Evolutionary conservation across 92 coral and sea anemone species (phyloP), one percentile per base, ranked within the genome.

Genomic region (Zoanthus sansibaricus): DNA sequence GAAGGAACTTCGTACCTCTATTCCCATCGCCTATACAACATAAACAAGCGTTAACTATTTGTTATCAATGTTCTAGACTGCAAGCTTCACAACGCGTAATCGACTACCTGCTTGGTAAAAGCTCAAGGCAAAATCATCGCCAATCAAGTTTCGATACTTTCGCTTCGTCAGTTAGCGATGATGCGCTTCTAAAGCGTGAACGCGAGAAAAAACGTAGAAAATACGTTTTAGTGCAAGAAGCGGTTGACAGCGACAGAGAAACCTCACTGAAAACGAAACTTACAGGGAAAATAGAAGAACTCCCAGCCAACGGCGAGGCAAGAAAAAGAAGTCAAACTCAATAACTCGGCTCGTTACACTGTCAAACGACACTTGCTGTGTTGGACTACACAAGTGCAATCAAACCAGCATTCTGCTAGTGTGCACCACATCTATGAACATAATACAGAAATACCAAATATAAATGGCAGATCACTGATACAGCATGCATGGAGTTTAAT

Each of bases 1-100:
- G 42, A 2, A 37, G 42, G 42, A 37, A 37, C 42, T 37, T 37
- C 4, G 42, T 4, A 1, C 42, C 42, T 37, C 42, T 37, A 2
- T 2, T 0, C 42, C 42, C 2, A 37, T 37, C 42, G 42, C 42
- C 42, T 37, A 37, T 37, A 37, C 42, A 37, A 37, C 0, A 2
- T 37, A 37, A 2, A 4, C 42, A 37, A 37, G 42, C 42, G 2
- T 37, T 37, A 37, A 37, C 42, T 37, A 37, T 37, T 37, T 49
- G 4, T 49, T 49, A 7, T 49, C 42, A 37, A 49, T 49, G 55
- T 49, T 49, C 12, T 33, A 80, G 85, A n/a, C 44, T 68, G 14
- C 74, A 64, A 54, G 15, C 75, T 8, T 80, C 85, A 21, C 59
- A 69, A 25, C 85, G 85, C 45, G 73, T 80, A 11, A 80, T 80